Percentiles rank a stretch among this genome's conserved stretches.
phyloP scores from a whole-genome alignment of 23 tunicate genomes.

The Trididemnum clinides region DNA sequence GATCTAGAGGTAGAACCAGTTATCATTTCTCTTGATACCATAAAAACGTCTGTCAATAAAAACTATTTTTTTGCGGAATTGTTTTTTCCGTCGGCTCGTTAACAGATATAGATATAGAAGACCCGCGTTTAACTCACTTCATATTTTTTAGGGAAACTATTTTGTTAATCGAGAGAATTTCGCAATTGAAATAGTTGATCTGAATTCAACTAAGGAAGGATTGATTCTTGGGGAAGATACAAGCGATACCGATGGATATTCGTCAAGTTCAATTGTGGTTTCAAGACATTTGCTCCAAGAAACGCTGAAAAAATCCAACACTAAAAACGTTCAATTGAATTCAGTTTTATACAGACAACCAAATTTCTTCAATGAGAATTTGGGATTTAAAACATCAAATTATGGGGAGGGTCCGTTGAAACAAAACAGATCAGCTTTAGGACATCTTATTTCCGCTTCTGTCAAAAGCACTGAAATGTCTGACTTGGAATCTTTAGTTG shows the following conservation, averaged over 20 bases:
- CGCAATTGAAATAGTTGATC: constrained; percentile 29
- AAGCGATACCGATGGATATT: not conserved
- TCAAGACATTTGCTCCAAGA: constrained; percentile 34
- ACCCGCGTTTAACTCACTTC: no score
- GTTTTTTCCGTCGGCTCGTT: no score
- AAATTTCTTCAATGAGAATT: constrained; percentile 20
- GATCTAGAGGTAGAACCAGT: no score
- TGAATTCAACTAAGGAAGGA: not conserved
- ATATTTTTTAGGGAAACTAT: constrained; percentile 25
- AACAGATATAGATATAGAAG: no score
- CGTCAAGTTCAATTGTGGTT: constrained; percentile 24
- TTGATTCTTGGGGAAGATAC: not conserved
- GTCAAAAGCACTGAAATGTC: constrained; percentile 47
- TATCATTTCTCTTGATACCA: no score
- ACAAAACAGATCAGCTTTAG: constrained; percentile 1
- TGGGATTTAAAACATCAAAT: not conserved
- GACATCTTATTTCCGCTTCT: constrained; percentile 62
- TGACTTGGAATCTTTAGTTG: constrained; percentile 43
- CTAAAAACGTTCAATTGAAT: constrained; percentile 34
- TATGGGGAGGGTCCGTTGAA: constrained; percentile 64
- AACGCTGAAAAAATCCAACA: constrained; percentile 7
- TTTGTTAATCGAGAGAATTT: constrained; percentile 20
- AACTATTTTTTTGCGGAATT: not conserved
- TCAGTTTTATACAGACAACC: constrained; percentile 55
- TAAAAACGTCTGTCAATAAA: no score